Evolutionary conservation across 2,113 vertebrate species (phyloP).

Genomic region (Sardina pilchardus): DNA sequence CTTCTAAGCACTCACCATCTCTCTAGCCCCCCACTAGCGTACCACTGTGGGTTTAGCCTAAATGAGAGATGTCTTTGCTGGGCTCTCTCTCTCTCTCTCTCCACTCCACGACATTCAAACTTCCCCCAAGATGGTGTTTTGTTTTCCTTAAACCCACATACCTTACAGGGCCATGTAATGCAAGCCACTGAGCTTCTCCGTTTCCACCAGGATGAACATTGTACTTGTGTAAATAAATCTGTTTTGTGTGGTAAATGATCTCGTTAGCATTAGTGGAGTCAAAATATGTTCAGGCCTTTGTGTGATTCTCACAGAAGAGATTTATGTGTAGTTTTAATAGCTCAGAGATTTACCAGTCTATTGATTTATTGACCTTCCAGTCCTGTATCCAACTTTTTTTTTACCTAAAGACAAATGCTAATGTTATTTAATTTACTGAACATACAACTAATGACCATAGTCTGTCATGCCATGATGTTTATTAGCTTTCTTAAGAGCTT

Average conservation of each 20-base stretch:
- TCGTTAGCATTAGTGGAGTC: not conserved
- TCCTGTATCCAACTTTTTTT: not conserved
- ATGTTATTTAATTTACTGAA: not conserved
- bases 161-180: not conserved
- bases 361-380: not conserved
- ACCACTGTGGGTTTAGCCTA: slow-evolving; percentile 40
- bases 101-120: not conserved
- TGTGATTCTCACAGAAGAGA: not conserved
- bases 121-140: slow-evolving; percentile 32
- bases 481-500: not conserved
- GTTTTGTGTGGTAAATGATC: not conserved
- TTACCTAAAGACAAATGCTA: not conserved
- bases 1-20: slow-evolving; percentile 24
- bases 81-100: not conserved
- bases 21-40: not conserved
- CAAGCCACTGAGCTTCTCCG: not conserved
- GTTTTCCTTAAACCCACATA: slow-evolving; percentile 34
- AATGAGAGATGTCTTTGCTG: slow-evolving; percentile 40
- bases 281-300: not conserved
- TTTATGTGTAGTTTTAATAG: not conserved
- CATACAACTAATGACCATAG: not conserved
- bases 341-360: not conserved
- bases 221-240: not conserved
- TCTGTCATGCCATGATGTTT: not conserved
- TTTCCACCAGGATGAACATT: not conserved